These are phyloP conservation scores for Xylota segnis DNA, from an alignment of 2,888 invertebrate species.

Conservation along the genomic window DNA sequence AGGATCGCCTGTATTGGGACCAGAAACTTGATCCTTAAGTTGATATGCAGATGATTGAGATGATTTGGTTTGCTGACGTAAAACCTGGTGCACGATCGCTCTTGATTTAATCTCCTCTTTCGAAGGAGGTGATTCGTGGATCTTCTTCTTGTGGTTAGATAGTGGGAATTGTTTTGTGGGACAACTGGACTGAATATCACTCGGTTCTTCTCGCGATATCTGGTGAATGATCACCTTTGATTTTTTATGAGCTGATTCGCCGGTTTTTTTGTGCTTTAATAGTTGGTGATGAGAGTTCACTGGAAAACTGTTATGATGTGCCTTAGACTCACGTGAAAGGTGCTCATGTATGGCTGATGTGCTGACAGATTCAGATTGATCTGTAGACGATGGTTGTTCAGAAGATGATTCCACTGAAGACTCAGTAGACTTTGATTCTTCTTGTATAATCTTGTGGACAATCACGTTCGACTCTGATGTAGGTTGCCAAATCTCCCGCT, in stretches of 20 bases:
- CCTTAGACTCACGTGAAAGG: background rate
- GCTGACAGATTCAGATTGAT: background rate
- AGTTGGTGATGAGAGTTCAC: background rate
- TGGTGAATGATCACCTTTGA: conserved; percentile 41
- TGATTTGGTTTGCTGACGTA: background rate
- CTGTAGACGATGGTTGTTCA: background rate
- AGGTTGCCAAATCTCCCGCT: too few species aligned
- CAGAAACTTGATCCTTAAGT: too few species aligned
- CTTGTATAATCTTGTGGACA: background rate
- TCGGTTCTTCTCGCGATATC: conserved; percentile 2
- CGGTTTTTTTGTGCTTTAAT: too few species aligned
- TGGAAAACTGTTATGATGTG: conserved; percentile 79
- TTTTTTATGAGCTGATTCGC: background rate
- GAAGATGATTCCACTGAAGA: conserved; percentile 57
- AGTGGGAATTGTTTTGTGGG: too few species aligned
- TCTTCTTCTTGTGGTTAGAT: too few species aligned
- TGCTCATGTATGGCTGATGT: background rate
- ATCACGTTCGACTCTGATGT: background rate
- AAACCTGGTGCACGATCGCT: background rate
- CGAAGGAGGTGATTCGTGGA: background rate
- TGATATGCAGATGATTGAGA: background rate
- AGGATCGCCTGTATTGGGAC: background rate
- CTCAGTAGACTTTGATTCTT: conserved; percentile 64
- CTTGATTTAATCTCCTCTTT: background rate
- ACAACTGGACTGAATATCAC: background rate